A percentile compares a stretch with the other conserved stretches of the same genome.
These are phyloP conservation scores for Coelopa frigida DNA, from an alignment of 1,140 invertebrate species.

Conservation along the genomic window DNA sequence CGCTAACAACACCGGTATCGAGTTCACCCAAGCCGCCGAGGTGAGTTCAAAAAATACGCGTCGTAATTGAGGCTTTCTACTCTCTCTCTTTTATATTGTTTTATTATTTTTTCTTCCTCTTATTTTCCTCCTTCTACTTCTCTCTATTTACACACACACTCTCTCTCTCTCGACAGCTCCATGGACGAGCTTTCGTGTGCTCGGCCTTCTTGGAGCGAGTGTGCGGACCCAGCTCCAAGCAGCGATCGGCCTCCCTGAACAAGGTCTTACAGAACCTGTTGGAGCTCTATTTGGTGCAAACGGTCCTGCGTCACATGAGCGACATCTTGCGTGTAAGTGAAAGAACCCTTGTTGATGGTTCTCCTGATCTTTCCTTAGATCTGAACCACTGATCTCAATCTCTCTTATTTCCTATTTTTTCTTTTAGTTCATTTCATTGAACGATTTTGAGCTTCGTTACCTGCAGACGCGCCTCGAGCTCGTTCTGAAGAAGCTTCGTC, in stretches of 20 bases:
- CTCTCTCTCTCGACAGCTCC: slow-evolving; percentile 42
- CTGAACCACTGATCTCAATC: background rate
- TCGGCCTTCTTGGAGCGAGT: slow-evolving; percentile 54
- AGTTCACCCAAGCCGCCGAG: slow-evolving; percentile 68
- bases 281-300: slow-evolving; percentile 70
- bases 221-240: slow-evolving; percentile 33
- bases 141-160: background rate
- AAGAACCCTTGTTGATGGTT: background rate
- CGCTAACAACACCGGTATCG: slow-evolving; percentile 77
- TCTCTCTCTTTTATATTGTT: background rate
- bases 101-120: background rate
- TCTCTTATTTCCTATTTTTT: slow-evolving; percentile 37
- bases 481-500: slow-evolving; percentile 61
- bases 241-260: slow-evolving; percentile 46
- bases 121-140: background rate
- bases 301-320: slow-evolving; percentile 61
- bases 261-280: slow-evolving; percentile 61
- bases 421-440: slow-evolving; percentile 63
- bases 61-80: no score
- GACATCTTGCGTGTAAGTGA: slow-evolving; percentile 67
- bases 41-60: slow-evolving; percentile 24
- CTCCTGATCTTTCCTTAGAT: background rate
- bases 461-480: slow-evolving; percentile 63
- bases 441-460: slow-evolving; percentile 52
- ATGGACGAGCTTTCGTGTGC: slow-evolving; percentile 68